A percentile compares a stretch with the other conserved stretches of the same genome.
Conservation (phyloP, 2,113 vertebrate genomes). For the Mormoops blainvillei region DNA sequence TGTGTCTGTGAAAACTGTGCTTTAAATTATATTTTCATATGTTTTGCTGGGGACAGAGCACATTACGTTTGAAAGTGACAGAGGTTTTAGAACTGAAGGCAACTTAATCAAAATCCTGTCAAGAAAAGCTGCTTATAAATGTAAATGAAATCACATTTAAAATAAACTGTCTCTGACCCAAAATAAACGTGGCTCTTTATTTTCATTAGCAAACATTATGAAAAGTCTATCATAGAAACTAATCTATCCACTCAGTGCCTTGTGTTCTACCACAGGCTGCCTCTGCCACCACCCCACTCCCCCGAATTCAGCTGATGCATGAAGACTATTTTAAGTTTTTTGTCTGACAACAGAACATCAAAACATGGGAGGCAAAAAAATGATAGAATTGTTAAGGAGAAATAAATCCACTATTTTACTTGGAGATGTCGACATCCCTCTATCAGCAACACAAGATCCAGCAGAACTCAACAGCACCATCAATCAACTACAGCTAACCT, state of each 20-base stretch:
- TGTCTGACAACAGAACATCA: neutral
- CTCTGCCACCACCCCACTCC: neutral
- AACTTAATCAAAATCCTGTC: constrained; percentile 89
- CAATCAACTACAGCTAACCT: too few species aligned
- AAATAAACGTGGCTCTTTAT: constrained; percentile 62
- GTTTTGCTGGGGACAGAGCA: constrained; percentile 89
- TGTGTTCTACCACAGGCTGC: neutral
- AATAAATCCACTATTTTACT: neutral
- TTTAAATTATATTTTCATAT: constrained; percentile 99
- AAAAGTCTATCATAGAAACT: neutral
- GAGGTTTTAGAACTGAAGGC: constrained; percentile 88
- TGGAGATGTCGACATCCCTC: too few species aligned
- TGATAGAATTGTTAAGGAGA: neutral
- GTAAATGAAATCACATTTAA: constrained; percentile 93
- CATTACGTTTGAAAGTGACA: constrained; percentile 88
- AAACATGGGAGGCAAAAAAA: neutral
- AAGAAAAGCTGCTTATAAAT: constrained; percentile 94
- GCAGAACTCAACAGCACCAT: neutral
- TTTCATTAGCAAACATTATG: neutral
- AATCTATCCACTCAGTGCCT: neutral
- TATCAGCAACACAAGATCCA: too few species aligned
- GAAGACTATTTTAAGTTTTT: neutral
- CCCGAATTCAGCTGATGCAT: neutral
- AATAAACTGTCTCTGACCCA: constrained; percentile 89
- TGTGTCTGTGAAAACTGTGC: constrained; percentile 95